A percentile compares a stretch with the other conserved stretches of the same genome.
These are phyloP conservation scores for Yasuhikotakia modesta DNA, from an alignment of 2,797 vertebrate genomes.

Conservation along the genomic window DNA sequence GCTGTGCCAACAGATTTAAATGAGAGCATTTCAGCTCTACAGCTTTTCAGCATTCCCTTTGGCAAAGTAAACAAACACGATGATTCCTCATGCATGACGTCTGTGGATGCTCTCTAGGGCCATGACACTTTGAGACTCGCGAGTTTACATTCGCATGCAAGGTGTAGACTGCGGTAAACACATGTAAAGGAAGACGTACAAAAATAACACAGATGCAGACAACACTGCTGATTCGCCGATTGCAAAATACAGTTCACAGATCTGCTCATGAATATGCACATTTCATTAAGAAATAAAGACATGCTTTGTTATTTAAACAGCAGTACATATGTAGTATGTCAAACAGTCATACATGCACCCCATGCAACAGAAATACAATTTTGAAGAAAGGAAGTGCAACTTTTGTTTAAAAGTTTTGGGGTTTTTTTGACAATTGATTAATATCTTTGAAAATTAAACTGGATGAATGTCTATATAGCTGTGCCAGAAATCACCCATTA, in stretches of 20 bases:
- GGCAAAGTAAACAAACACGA: conserved; percentile 35
- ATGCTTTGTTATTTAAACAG: not conserved
- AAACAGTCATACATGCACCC: not conserved
- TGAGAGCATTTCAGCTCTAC: conserved; percentile 35
- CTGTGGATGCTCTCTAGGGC: conserved; percentile 14
- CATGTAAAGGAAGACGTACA: not conserved
- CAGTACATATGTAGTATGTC: not conserved
- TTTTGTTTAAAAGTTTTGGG: no score
- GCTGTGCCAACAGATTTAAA: conserved; percentile 47
- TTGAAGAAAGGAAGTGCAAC: not conserved
- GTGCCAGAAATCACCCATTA: not conserved
- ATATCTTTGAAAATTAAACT: not conserved
- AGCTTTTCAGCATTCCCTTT: conserved; percentile 39
- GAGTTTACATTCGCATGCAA: conserved; percentile 2
- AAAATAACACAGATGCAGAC: not conserved
- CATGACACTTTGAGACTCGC: conserved; percentile 2
- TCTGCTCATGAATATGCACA: conserved; percentile 30
- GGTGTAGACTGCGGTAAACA: not conserved
- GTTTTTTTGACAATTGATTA: not conserved
- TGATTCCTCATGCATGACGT: conserved; percentile 38
- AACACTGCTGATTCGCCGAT: not conserved
- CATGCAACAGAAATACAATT: not conserved
- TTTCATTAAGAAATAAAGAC: conserved; percentile 22
- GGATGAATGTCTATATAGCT: not conserved
- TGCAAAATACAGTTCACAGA: conserved; percentile 8